These are phyloP conservation scores for Petrocephalus zakoni DNA, from an alignment of 2,113 vertebrate genomes.

Conservation along the genomic window DNA sequence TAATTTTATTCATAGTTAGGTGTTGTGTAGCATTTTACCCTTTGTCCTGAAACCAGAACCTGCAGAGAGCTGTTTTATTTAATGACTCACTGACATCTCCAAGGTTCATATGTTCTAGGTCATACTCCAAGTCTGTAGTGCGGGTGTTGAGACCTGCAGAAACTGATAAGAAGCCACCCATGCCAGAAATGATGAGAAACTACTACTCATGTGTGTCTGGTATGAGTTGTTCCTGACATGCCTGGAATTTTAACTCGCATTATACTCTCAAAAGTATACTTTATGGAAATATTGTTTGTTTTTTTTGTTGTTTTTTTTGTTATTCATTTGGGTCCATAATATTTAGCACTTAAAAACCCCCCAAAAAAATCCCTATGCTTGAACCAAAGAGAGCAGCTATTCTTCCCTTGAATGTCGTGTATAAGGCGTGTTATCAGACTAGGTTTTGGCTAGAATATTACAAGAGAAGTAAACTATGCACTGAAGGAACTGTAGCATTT, in stretches of 20 bases:
- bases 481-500: neutral
- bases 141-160: neutral
- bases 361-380: neutral
- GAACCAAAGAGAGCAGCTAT: neutral
- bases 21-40: neutral
- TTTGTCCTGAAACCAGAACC: neutral
- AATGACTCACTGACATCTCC: neutral
- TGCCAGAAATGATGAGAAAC: too few relatives aligned
- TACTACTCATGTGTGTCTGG: too few relatives aligned
- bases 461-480: neutral
- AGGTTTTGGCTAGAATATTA: neutral
- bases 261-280: neutral
- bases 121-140: neutral
- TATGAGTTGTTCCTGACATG: neutral
- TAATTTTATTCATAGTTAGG: neutral
- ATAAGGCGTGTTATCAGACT: neutral
- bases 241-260: neutral
- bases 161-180: neutral
- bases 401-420: neutral
- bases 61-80: neutral
- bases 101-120: neutral
- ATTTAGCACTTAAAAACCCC: neutral
- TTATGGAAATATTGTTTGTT: neutral
- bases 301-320: slow-evolving; percentile 7
- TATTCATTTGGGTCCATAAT: neutral